phyloP scores from a whole-genome alignment of 1,140 invertebrate genomes.

The Pseudomyrmex concolor region DNA sequence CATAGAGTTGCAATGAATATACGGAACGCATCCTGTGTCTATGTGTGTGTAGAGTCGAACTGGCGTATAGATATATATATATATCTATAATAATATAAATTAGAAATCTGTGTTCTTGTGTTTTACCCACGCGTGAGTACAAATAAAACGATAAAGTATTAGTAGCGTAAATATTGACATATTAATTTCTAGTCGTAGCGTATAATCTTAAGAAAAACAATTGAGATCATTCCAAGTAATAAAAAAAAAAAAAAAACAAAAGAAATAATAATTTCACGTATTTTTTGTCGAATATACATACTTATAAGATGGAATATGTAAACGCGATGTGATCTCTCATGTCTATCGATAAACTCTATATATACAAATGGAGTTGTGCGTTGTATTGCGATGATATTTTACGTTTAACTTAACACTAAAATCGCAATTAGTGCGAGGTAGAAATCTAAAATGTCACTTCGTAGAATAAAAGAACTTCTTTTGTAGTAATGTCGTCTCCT shows the following conservation, averaged over 20 bases:
- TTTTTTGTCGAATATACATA: not conserved
- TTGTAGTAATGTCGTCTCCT: too few species aligned
- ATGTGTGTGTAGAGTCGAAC: too few species aligned
- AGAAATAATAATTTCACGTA: not conserved
- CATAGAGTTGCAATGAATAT: too few species aligned
- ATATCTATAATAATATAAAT: too few species aligned
- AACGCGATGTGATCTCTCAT: constrained; percentile 10
- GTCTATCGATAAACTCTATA: not conserved
- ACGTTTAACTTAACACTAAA: not conserved
- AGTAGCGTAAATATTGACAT: not conserved
- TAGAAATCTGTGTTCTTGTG: too few species aligned
- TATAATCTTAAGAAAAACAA: not conserved
- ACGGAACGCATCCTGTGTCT: too few species aligned
- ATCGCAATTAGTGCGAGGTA: too few species aligned
- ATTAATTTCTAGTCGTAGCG: constrained; percentile 13
- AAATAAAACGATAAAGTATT: not conserved
- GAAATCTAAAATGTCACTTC: too few species aligned
- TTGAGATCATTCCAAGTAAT: constrained; percentile 10
- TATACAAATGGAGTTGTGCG: not conserved
- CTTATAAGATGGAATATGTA: not conserved
- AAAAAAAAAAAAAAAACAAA: not conserved
- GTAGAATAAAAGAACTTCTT: too few species aligned
- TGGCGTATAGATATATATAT: too few species aligned
- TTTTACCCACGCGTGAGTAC: too few species aligned
- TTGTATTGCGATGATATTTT: not conserved